Evolutionary conservation across 2,797 vertebrate genomes (phyloP), one percentile per base, ranked within the genome.

Genomic region (Micromesistius poutassou): DNA sequence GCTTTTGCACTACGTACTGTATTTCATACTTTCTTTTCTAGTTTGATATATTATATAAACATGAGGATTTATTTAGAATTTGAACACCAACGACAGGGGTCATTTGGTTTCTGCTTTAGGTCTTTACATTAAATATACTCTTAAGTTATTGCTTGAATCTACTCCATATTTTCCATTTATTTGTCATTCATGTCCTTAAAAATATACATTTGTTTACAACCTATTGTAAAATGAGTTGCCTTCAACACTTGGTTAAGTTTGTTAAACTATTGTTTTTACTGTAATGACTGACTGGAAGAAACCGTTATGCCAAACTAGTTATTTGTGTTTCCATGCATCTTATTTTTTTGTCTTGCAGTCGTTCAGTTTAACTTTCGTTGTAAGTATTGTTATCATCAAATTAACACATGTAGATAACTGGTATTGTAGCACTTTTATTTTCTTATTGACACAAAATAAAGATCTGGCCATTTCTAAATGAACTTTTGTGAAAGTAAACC

Each of bases 371-470:
- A 62, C n/a, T 62, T 55, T 22, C 8, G 55, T 22, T n/a, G 55
- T 62, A 62, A 62, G 55, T n/a, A 25, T 25, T n/a, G 55, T 8
- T n/a, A 22, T 62, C 55, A 1, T 62, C 1, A 25, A 62, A 19
- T 62, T n/a, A 7, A 62, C 55, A n/a, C 55, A 19, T 62, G 55
- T 62, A 62, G 71, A 73, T 36, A 75, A 74, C 75, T 77, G 50
- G 42, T 76, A 80, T 36, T 62, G 74, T 73, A 28, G 79, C 36
- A 10, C 80, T n/a, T 78, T 36, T 74, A 50, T 73, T 72, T 33
- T 72, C 84, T 72, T 38, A 50, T 68, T 68, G 4, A 38, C 66
- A 25, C 16, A 76, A 30, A 14, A 71, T 66, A 14, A 72, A 80
- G 30, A 75, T 16, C 30, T 33, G 16, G 19, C 46, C 2, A 13